Base-by-base conservation (phyloP, 2,113 vertebrate species). In the Bufo gargarizans region DNA sequence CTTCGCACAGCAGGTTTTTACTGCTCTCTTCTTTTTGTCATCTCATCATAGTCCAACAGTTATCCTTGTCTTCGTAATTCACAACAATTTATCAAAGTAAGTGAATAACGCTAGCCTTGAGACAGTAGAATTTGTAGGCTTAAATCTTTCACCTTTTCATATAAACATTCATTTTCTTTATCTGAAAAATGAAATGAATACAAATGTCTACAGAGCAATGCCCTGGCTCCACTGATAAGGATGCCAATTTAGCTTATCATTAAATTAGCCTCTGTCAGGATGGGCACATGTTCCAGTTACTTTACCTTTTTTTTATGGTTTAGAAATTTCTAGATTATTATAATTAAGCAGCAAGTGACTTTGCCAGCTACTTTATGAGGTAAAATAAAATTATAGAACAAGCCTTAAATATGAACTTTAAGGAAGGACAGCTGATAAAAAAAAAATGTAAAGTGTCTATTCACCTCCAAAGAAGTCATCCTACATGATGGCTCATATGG, bases 81-180 rank as follows among this genome's bases (percentile, higher is more conserved):
- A 33, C 3, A 43, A 22, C 67, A 12, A 71, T n/a, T 71, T 11
- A 76, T 13, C 71, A 7, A 50, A 47, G 11, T 11, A 20, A 50
- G 17, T 20, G 43, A 49, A 47, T 19, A 47, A 74, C 43, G 50
- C 47, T 17, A 49, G 72, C 17, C 0, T 50, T 50, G 72, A 76
- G 72, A 76, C 72, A 76, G 72, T 50, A 9, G 50, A 50, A 50
- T 76, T 19, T 76, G 16, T 76, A 76, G 33, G 72, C 47, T 47
- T 76, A 76, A 49, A 76, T 76, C 7, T 6, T 76, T 76, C 72
- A 49, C 72, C 47, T 49, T 76, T 20, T 20, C 43, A 49, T 50
- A 76, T 76, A 76, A 76, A 76, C 72, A 76, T 76, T 17, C 20
- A 19, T 76, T 50, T 19, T 45, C 45, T 49, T 49, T 76, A 76